A percentile compares a stretch with the other conserved stretches of the same genome.
phyloP scores from a whole-genome alignment of 2,797 vertebrate species.

The Fringilla coelebs region DNA sequence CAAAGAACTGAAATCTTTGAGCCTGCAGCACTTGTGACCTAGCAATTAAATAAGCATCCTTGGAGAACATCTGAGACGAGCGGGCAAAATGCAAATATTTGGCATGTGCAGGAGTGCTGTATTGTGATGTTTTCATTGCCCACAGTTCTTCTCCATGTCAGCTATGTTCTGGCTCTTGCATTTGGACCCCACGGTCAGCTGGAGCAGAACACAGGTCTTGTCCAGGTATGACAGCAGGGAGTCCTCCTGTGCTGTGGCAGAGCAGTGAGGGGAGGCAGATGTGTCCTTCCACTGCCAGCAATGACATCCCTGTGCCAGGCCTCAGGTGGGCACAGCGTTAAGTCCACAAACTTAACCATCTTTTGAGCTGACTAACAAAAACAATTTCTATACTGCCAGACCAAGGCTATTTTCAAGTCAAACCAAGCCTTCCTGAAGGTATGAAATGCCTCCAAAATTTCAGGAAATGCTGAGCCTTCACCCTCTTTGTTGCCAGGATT shows the following conservation, averaged over 20 bases:
- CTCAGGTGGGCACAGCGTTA: neutral
- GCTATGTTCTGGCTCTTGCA: neutral
- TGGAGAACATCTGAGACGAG: neutral
- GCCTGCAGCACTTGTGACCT: neutral
- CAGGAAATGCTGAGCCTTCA: neutral
- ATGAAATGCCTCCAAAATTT: neutral
- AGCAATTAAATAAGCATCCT: constrained; percentile 47
- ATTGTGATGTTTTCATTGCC: neutral
- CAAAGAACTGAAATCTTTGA: constrained; percentile 24
- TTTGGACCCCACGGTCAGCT: neutral
- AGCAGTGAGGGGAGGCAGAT: neutral
- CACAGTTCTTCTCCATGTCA: fast-evolving
- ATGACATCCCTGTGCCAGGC: neutral
- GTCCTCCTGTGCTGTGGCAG: neutral
- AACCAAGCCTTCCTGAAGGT: neutral
- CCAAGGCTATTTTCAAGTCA: neutral
- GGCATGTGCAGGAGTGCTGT: neutral
- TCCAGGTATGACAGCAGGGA: neutral
- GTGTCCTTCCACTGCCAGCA: neutral
- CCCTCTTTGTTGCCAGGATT: neutral
- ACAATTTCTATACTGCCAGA: neutral
- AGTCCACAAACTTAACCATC: neutral
- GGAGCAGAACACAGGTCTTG: neutral
- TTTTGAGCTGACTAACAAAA: neutral
- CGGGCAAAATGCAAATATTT: constrained; percentile 21